Conservation (phyloP, 2,113 vertebrate species). For the Crocuta crocuta region DNA sequence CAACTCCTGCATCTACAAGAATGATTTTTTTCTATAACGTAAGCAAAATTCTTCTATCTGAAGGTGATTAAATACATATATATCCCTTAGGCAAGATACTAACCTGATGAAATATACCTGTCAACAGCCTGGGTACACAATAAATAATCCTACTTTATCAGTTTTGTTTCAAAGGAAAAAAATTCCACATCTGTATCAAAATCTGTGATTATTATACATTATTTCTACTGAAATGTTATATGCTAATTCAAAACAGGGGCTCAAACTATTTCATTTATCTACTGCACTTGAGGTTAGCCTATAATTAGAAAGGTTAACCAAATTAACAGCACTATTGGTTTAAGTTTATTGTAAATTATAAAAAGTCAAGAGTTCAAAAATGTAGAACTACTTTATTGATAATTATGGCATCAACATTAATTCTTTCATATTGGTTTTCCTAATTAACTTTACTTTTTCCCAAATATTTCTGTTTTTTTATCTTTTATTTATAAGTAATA, state of each 20-base stretch:
- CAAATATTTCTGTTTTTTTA: background rate
- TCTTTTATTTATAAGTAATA: conserved; percentile 48
- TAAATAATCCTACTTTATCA: background rate
- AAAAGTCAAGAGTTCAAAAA: conserved; percentile 17
- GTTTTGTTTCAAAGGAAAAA: background rate
- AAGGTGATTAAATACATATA: background rate
- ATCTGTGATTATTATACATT: background rate
- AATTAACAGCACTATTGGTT: background rate
- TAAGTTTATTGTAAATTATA: conserved; percentile 21
- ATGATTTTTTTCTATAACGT: background rate
- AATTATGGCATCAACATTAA: conserved; percentile 34
- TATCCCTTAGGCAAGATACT: background rate
- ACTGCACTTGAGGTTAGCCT: background rate
- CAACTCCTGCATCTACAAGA: background rate
- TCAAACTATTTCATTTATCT: conserved; percentile 32
- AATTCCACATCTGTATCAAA: background rate
- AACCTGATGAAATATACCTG: background rate
- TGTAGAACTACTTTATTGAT: background rate
- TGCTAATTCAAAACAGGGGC: conserved; percentile 1
- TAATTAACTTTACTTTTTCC: background rate
- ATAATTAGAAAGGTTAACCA: conserved; percentile 35
- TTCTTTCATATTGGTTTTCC: conserved; percentile 26
- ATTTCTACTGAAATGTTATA: background rate
- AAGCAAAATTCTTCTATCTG: conserved; percentile 2
- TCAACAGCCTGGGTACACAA: background rate